Evolutionary conservation across 2,888 invertebrate species (phyloP).

Genomic region (Aphelenchoides bicaudatus): DNA sequence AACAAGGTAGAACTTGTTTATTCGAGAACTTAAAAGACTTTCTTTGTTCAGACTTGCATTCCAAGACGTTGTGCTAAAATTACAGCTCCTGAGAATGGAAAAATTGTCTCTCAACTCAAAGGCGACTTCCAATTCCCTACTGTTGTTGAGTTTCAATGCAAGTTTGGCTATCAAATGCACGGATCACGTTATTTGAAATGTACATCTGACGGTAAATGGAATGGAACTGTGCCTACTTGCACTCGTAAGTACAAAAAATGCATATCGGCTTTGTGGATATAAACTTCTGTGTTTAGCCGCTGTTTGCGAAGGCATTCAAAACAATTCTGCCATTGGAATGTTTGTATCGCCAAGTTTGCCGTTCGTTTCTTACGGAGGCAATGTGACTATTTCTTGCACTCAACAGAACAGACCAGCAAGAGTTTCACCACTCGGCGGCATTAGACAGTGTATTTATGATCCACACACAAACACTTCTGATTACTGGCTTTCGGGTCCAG

Average conservation of each 20-base stretch:
- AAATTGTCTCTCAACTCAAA: conserved; percentile 43
- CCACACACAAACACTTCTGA: conserved; percentile 70
- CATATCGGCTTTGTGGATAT: background rate
- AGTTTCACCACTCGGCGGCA: conserved; percentile 77
- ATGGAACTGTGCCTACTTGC: conserved; percentile 85
- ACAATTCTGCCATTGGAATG: conserved; percentile 55
- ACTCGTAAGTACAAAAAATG: conserved; percentile 73
- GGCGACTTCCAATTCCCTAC: conserved; percentile 47
- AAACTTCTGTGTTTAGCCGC: conserved; percentile 49
- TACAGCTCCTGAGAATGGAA: conserved; percentile 53
- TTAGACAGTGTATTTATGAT: conserved; percentile 91
- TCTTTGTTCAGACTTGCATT: conserved; percentile 41
- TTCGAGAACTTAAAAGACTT: conserved; percentile 13
- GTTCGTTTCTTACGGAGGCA: conserved; percentile 54
- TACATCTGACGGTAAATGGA: conserved; percentile 79
- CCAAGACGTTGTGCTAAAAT: conserved; percentile 50
- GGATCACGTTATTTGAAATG: conserved; percentile 82
- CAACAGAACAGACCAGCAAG: conserved; percentile 63
- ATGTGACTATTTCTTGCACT: conserved; percentile 54
- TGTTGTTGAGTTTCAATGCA: conserved; percentile 82
- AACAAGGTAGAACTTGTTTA: conserved; percentile 70
- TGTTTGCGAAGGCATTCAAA: conserved; percentile 57
- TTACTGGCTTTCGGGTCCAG: conserved; percentile 60
- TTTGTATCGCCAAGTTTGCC: conserved; percentile 47
- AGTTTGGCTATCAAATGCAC: conserved; percentile 87